These are phyloP conservation scores for Rhinopithecus roxellana DNA, from an alignment of 2,113 vertebrate genomes.

Conservation along the genomic window DNA sequence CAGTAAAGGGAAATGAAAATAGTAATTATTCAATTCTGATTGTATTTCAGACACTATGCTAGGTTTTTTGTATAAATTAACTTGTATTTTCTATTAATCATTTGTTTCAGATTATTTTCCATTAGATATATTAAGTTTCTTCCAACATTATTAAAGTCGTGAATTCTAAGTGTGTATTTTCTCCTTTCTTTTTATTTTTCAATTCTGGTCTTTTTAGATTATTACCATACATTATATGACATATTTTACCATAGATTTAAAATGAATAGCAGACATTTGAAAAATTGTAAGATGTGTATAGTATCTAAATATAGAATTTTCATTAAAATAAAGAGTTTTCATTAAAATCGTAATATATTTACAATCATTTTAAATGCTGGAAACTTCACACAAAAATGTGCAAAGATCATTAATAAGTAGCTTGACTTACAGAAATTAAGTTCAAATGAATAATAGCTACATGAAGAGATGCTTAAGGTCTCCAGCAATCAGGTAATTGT, in stretches of 20 bases:
- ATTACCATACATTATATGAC: neutral
- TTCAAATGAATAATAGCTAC: neutral
- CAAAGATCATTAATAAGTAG: neutral
- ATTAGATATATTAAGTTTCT: neutral
- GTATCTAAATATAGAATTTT: neutral
- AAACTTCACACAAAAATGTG: neutral
- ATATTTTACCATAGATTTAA: neutral
- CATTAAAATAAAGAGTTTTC: neutral
- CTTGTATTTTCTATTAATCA: neutral
- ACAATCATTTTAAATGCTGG: neutral
- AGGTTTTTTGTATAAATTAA: neutral
- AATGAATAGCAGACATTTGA: neutral
- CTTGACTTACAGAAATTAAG: neutral
- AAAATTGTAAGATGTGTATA: neutral
- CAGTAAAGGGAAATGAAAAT: neutral
- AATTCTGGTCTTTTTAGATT: neutral
- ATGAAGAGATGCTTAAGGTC: neutral
- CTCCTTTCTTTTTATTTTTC: neutral
- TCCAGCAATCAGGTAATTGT: neutral
- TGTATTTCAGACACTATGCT: neutral
- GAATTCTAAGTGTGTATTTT: neutral
- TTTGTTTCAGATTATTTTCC: neutral
- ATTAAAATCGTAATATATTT: neutral
- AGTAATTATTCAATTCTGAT: neutral
- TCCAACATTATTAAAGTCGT: neutral